Conservation (phyloP, 2,888 invertebrate genomes). For the Eupithecia subfuscata region DNA sequence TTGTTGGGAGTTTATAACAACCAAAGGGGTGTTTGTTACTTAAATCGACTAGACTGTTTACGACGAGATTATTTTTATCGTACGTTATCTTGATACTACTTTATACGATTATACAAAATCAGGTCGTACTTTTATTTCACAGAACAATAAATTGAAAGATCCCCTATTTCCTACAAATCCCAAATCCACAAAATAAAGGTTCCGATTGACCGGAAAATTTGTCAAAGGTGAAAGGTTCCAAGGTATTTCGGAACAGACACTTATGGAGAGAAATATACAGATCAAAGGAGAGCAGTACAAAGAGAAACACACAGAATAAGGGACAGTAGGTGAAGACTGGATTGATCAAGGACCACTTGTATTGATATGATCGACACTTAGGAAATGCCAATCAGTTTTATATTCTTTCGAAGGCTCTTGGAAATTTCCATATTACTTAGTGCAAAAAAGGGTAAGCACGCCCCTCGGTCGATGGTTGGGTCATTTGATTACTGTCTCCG, state of each 20-base stretch:
- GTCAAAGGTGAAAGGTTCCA: slow-evolving; percentile 61
- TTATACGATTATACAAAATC: too few species aligned
- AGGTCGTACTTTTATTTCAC: background rate
- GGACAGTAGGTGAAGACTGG: slow-evolving; percentile 7
- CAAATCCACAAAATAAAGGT: slow-evolving; percentile 23
- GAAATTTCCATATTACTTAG: slow-evolving; percentile 1
- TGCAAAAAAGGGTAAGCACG: slow-evolving; percentile 2
- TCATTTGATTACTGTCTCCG: slow-evolving; percentile 8
- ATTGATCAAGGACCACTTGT: slow-evolving; percentile 40
- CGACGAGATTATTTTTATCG: too few species aligned
- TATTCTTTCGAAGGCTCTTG: slow-evolving; percentile 17
- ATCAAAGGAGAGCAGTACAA: slow-evolving; percentile 65
- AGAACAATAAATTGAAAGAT: background rate
- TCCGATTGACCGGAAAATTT: slow-evolving; percentile 49
- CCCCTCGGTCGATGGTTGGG: background rate
- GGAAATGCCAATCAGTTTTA: slow-evolving; percentile 43
- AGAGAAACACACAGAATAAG: slow-evolving; percentile 53
- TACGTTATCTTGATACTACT: too few species aligned
- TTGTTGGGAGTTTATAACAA: background rate
- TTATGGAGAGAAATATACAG: slow-evolving; percentile 50
- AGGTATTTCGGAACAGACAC: slow-evolving; percentile 60
- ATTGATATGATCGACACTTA: slow-evolving; percentile 50
- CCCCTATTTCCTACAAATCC: slow-evolving; percentile 8
- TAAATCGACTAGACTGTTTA: too few species aligned
- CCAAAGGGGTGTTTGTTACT: background rate